These are phyloP conservation scores for Acropternis orthonyx DNA, from an alignment of 2,797 vertebrate species.

Conservation along the genomic window DNA sequence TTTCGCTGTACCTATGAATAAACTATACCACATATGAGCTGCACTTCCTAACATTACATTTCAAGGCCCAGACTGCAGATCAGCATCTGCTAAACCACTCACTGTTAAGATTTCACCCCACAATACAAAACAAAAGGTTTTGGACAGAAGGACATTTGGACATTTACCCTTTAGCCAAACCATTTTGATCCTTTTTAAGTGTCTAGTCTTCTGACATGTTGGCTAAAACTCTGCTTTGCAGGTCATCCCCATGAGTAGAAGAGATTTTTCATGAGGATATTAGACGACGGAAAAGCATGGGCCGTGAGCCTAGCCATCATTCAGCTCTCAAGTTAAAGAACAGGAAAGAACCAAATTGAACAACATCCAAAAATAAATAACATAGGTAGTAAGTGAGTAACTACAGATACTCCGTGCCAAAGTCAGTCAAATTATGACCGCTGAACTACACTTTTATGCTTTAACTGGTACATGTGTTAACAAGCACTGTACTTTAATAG, in stretches of 20 bases:
- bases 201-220: neutral
- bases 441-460: neutral
- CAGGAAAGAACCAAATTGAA: slow-evolving; percentile 4
- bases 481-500: slow-evolving; percentile 8
- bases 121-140: neutral
- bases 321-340: neutral
- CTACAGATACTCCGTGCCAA: neutral
- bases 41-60: neutral
- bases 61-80: neutral
- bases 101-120: neutral
- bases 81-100: neutral
- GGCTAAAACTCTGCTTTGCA: neutral
- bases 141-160: neutral
- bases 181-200: neutral
- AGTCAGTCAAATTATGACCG: neutral
- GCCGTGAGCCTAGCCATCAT: neutral
- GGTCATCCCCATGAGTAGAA: neutral
- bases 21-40: neutral
- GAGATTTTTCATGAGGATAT: neutral
- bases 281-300: neutral
- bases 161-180: neutral
- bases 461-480: slow-evolving; percentile 4
- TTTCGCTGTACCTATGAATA: neutral
- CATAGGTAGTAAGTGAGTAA: neutral
- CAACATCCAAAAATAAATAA: slow-evolving; percentile 7